phyloP scores from a whole-genome alignment of 2,113 vertebrate species.

The Lamprotornis superbus region DNA sequence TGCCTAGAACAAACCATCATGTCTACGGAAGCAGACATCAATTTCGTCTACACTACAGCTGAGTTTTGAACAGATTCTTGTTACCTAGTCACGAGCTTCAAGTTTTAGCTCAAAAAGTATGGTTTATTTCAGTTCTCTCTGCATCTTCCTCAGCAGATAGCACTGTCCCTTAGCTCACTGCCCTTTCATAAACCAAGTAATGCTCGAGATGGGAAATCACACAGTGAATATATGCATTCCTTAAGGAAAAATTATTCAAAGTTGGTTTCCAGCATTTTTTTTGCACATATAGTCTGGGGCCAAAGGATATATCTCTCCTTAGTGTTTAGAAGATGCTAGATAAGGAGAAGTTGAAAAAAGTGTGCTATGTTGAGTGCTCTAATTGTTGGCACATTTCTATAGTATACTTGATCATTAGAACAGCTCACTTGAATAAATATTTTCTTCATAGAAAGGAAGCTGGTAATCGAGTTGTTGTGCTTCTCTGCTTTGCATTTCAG shows the following conservation, averaged over 20 bases:
- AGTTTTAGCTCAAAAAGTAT: neutral
- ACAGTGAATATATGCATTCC: neutral
- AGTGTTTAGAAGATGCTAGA: slow-evolving; percentile 29
- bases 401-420: slow-evolving; percentile 50
- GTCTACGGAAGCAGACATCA: neutral
- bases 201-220: neutral
- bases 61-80: neutral
- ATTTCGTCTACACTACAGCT: neutral
- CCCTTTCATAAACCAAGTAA: neutral
- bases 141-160: neutral
- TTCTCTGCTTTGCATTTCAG: slow-evolving; percentile 44
- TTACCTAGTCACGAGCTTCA: neutral
- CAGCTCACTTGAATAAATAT: slow-evolving; percentile 55
- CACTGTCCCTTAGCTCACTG: neutral
- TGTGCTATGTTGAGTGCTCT: neutral
- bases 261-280: neutral
- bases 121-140: neutral
- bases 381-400: slow-evolving; percentile 56
- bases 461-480: slow-evolving; percentile 52
- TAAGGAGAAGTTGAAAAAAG: slow-evolving; percentile 14
- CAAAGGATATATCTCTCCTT: neutral
- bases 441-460: slow-evolving; percentile 62
- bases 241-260: slow-evolving; percentile 26
- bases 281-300: neutral
- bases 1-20: neutral